phyloP scores from a whole-genome alignment of 2,888 invertebrate genomes.

The Zonitis immaculata region DNA sequence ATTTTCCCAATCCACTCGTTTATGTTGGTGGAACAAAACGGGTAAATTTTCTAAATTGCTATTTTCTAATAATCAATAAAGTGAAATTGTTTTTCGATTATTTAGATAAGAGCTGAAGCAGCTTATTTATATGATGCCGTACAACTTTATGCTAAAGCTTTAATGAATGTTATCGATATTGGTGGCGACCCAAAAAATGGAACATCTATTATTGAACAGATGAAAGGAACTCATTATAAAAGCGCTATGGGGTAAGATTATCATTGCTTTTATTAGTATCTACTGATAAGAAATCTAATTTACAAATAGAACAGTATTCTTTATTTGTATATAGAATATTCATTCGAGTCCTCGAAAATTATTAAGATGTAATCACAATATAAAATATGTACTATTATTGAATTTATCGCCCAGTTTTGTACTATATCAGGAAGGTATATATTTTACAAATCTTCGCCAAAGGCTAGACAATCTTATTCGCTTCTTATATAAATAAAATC shows the following conservation, averaged over 20 bases:
- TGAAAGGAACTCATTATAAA: constrained; percentile 72
- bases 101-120: constrained; percentile 81
- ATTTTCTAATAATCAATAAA: neutral
- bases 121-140: constrained; percentile 94
- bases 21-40: constrained; percentile 69
- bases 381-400: too few relatives aligned
- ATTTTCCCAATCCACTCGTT: constrained; percentile 75
- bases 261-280: too few relatives aligned
- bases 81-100: constrained; percentile 20
- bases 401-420: too few relatives aligned
- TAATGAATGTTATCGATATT: constrained; percentile 64
- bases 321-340: too few relatives aligned
- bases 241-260: constrained; percentile 78
- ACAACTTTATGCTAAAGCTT: constrained; percentile 81
- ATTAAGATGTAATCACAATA: too few relatives aligned
- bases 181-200: constrained; percentile 73
- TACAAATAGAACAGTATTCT: too few relatives aligned
- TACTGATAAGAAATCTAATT: too few relatives aligned
- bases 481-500: too few relatives aligned
- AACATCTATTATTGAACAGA: constrained; percentile 69
- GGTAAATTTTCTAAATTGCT: constrained; percentile 28
- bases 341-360: too few relatives aligned
- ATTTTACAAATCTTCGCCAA: too few relatives aligned
- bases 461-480: too few relatives aligned
- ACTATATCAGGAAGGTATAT: too few relatives aligned